Evolutionary conservation across 2,888 invertebrate genomes (phyloP), one percentile per base, ranked within the genome.

Genomic region (Conchocele bisecta): DNA sequence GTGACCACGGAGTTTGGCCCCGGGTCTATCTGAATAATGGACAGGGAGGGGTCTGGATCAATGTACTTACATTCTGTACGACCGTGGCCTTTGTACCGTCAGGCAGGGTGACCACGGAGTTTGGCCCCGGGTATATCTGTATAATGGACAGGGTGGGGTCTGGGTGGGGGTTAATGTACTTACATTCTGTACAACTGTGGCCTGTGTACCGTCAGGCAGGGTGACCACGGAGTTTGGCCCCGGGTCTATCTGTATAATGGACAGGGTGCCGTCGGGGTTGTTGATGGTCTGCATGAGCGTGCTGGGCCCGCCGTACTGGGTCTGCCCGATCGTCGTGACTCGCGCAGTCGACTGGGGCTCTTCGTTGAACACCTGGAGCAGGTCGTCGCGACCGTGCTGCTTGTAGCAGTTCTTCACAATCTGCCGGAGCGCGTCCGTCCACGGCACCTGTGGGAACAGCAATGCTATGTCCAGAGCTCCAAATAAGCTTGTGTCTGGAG

Each of bases 341-440:
- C 35, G 51, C 17, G 35, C 51, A 3, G 22, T 28, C 6, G 37
- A 22, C n/a, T 33, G 24, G 22, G 60, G 46, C 2, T 66, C 60
- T 20, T 97, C 97, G 56, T 94, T 95, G 92, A 98, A 98, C 33
- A 97, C 96, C 11, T 98, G 97, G 88, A 98, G 92, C 79, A 98
- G 93, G 92, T 98, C 98, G 92, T 98, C 98, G 82, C 98, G 94
- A 1, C 97, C 97, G 92, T 98, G 98, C 93, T 96, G 98, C 93
- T 97, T 97, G 93, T 98, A 98, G 92, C 98, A 98, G 92, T 98
- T 98, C 88, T 97, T 96, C 72, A 98, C 98, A 84, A 98, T 98
- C 92, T 97, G 97, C 51, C 98, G 94, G 84, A 98, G 93, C 31
- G 98, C 98, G 91, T 98, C 97, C 26, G 98, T 98, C 98, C 98